Conservation (phyloP, 2,888 invertebrate species). For the Syritta pipiens region DNA sequence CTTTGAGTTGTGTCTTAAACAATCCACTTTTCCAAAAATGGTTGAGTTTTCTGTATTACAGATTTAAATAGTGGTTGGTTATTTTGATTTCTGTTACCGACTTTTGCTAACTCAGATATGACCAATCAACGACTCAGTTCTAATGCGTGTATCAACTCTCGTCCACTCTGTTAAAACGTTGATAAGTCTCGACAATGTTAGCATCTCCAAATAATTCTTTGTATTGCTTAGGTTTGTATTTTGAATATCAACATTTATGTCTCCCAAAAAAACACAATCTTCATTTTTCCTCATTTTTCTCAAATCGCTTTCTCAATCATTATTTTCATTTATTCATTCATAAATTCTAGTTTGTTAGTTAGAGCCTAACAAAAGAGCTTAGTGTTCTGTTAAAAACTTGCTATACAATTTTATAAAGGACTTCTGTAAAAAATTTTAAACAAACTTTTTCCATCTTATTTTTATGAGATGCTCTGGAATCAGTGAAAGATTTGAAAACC, state of each 20-base stretch:
- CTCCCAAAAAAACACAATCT: slow-evolving; percentile 1
- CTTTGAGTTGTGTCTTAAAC: too few relatives aligned
- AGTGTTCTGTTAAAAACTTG: too few relatives aligned
- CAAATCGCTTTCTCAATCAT: not conserved
- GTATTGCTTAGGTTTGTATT: not conserved
- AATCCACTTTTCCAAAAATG: too few relatives aligned
- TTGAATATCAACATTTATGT: not conserved
- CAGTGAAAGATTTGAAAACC: too few relatives aligned
- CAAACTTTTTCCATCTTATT: too few relatives aligned
- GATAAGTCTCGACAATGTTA: not conserved
- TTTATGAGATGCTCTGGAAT: too few relatives aligned
- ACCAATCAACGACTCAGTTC: not conserved
- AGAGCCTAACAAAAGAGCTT: too few relatives aligned
- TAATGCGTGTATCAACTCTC: too few relatives aligned
- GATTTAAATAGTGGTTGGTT: not conserved
- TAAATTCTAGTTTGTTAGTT: not conserved
- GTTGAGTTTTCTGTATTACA: too few relatives aligned
- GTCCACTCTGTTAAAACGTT: not conserved
- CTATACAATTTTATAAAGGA: too few relatives aligned
- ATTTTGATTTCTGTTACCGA: not conserved
- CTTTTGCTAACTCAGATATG: not conserved
- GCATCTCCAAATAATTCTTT: not conserved
- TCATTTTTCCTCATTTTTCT: not conserved
- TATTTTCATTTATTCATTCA: too few relatives aligned
- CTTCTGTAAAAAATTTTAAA: too few relatives aligned